A percentile compares a stretch with the other conserved stretches of the same genome.
Conservation (phyloP, 2,113 vertebrate genomes). For the Mesembrinibis cayennensis region DNA sequence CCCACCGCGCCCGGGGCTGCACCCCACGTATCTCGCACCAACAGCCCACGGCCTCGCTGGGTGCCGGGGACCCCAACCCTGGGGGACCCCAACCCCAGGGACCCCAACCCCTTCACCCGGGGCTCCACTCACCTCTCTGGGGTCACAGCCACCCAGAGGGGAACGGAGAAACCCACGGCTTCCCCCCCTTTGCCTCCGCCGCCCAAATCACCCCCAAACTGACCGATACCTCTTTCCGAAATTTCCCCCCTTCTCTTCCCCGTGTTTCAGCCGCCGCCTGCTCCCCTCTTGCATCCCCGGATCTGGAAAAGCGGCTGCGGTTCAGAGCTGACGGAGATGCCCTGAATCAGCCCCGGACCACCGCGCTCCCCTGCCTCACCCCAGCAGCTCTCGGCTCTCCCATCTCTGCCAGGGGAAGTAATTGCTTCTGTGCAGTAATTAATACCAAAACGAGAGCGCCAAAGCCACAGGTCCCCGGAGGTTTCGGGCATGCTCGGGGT, state of each 20-base stretch:
- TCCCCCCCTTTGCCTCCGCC: not conserved
- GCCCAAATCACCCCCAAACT: not conserved
- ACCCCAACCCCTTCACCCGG: not conserved
- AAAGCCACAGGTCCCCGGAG: not conserved
- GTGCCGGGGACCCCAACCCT: too few relatives aligned
- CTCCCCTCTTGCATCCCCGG: not conserved
- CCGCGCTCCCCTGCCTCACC: rapidly evolving
- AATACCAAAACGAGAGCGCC: not conserved
- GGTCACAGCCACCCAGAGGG: not conserved
- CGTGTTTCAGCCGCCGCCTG: rapidly evolving
- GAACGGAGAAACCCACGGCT: not conserved
- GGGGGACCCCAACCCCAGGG: too few relatives aligned
- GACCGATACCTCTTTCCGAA: rapidly evolving
- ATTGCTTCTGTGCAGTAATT: not conserved
- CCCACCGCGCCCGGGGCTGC: not conserved
- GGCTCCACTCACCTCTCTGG: rapidly evolving
- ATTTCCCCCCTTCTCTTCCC: not conserved
- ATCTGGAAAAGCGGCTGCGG: rapidly evolving
- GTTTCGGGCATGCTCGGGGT: rapidly evolving
- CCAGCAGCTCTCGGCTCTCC: not conserved
- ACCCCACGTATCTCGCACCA: not conserved
- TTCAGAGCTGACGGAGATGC: not conserved
- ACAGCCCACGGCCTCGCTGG: not conserved
- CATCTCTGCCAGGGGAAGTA: not conserved
- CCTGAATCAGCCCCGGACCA: not conserved